Base-by-base conservation (phyloP, 2,797 vertebrate genomes). In the Arnoldichthys spilopterus region DNA sequence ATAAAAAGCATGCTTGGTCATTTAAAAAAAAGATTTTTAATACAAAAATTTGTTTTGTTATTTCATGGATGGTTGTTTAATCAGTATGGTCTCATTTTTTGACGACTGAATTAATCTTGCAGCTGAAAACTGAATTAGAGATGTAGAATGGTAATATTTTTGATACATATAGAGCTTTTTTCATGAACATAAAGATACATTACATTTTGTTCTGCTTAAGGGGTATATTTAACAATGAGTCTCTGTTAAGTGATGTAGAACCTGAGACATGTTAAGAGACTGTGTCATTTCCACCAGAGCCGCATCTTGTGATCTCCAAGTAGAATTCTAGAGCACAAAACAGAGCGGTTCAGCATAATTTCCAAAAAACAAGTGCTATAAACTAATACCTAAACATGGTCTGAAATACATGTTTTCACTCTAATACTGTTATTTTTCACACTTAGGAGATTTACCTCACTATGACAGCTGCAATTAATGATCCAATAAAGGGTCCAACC, bases 401-500 rank as follows among this genome's bases (percentile, higher is more conserved):
- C 43, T 13, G 43, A 47, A 47, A 47, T 47, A 47, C 3, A 47
- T 16, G 43, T 16, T 47, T 47, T 47, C 11, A 13, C 3, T 47
- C 12, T 47, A 47, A 47, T n/a, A 47, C 3, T 47, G 43, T 13
- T 13, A 47, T 16, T 47, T 47, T 47, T 47, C 43, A 47, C 12
- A 47, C 3, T 8, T 40, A 1, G n/a, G 18, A 61, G 12, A 45
- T 88, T 0, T 83, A 95, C 94, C 93, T 93, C 18, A 94, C 74
- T 68, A 95, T 76, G 0, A 1, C 15, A 0, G 87, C 88, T 0
- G 89, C 89, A 0, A 94, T 16, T 2, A 95, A 78, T 6, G 88
- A 88, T 2, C 86, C 93, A 0, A 84, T 4, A 37, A 93, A 66
- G 0, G 94, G 95, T 1, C 94, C 93, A 0, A 92, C 80, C 95